phyloP scores from a whole-genome alignment of 2,888 invertebrate species.

The Girardia tigrina region DNA sequence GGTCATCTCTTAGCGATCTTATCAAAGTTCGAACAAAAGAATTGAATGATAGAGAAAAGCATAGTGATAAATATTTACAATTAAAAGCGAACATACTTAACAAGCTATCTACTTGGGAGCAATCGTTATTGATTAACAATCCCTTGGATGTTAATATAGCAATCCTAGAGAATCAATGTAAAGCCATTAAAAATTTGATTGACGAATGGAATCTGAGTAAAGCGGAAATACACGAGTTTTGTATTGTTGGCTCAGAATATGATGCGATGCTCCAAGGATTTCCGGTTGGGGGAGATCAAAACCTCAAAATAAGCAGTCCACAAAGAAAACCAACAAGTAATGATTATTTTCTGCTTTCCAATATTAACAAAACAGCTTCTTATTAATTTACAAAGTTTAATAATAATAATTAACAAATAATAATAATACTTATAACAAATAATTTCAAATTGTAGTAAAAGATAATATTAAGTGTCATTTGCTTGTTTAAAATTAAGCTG shows the following conservation, averaged over 20 bases:
- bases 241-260: slow-evolving; percentile 21
- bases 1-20: slow-evolving; percentile 13
- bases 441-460: too few species aligned
- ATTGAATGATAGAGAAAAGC: slow-evolving; percentile 24
- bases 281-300: neutral
- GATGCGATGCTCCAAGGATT: slow-evolving; percentile 34
- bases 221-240: neutral
- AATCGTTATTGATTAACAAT: neutral
- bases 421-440: too few species aligned
- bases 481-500: neutral
- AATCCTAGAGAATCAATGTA: neutral
- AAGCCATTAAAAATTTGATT: neutral
- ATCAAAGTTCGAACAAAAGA: slow-evolving; percentile 24
- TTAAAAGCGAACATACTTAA: neutral
- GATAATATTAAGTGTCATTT: neutral
- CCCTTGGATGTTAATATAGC: slow-evolving; percentile 21
- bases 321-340: slow-evolving; percentile 15
- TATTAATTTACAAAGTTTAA: too few species aligned
- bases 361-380: too few species aligned
- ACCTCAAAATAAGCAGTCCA: neutral
- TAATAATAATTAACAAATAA: too few species aligned
- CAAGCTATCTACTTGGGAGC: neutral
- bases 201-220: neutral
- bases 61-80: slow-evolving; percentile 24
- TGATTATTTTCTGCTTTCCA: too few species aligned